These are phyloP conservation scores for Macrostomum cliftonense DNA, from an alignment of 2,888 invertebrate species.

Conservation along the genomic window DNA sequence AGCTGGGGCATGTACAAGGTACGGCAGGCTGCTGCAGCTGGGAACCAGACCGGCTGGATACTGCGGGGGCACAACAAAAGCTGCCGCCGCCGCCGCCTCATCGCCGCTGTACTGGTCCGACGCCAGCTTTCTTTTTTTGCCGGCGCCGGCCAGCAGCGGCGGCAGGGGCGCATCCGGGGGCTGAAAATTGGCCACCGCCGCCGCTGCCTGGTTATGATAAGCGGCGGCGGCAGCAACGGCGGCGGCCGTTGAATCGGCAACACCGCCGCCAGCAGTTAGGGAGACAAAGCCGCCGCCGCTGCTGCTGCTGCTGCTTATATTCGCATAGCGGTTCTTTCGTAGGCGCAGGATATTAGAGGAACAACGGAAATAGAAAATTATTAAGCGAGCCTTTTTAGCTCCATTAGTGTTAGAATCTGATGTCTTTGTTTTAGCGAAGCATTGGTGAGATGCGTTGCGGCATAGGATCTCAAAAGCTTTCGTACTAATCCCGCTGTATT, in stretches of 20 bases:
- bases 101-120: not conserved
- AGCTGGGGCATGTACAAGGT: too few relatives aligned
- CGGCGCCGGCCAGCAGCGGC: not conserved
- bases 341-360: not conserved
- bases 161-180: not conserved
- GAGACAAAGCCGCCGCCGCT: constrained; percentile 5
- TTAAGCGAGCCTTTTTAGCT: too few relatives aligned
- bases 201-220: constrained; percentile 2
- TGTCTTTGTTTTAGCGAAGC: too few relatives aligned
- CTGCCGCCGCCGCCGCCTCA: constrained; percentile 16
- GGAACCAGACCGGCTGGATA: too few relatives aligned
- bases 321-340: not conserved
- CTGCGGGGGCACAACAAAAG: constrained; percentile 8
- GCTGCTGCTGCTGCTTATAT: too few relatives aligned
- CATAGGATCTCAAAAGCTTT: too few relatives aligned
- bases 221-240: constrained; percentile 2
- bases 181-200: not conserved
- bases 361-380: not conserved
- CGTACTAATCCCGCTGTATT: too few relatives aligned
- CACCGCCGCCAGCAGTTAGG: too few relatives aligned
- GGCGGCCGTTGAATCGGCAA: constrained; percentile 3
- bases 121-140: constrained; percentile 8
- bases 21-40: too few relatives aligned
- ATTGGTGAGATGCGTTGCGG: too few relatives aligned
- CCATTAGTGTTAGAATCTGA: too few relatives aligned